Conservation (phyloP, 1,140 invertebrate species). For the Polypedilum pembai region DNA sequence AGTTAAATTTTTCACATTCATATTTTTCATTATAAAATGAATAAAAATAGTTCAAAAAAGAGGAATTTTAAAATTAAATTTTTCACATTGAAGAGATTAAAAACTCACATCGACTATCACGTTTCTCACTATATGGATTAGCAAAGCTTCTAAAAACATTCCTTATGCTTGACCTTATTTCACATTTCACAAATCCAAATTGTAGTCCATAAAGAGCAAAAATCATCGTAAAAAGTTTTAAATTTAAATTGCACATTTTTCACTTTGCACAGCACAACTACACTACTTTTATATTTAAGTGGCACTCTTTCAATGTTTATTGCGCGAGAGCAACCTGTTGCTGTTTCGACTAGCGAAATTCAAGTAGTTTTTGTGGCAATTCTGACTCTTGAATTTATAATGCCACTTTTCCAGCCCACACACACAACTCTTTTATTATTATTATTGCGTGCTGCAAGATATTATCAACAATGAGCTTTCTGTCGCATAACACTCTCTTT, state of each 20-base stretch:
- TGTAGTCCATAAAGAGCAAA: background rate
- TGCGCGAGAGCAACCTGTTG: slow-evolving; percentile 1
- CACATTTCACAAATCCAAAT: background rate
- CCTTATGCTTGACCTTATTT: background rate
- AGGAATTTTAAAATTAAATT: background rate
- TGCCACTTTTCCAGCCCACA: background rate
- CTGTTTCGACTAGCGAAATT: background rate
- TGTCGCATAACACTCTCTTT: no score
- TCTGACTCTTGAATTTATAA: slow-evolving; percentile 4
- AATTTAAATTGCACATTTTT: slow-evolving; percentile 22
- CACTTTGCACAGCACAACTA: background rate
- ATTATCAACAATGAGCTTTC: no score
- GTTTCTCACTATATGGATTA: background rate
- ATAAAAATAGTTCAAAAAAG: no score
- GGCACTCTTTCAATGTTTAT: background rate
- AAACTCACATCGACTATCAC: slow-evolving; percentile 24
- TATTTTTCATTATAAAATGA: no score
- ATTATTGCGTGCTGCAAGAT: no score
- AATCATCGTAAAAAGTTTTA: background rate
- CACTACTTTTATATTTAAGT: background rate
- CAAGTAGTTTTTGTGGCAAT: slow-evolving; percentile 8
- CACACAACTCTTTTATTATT: background rate
- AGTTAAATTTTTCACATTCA: no score
- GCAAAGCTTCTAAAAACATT: background rate
- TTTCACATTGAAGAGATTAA: background rate